Evolutionary conservation across 2,888 invertebrate species (phyloP).

Genomic region (Malthinus flaveolus): DNA sequence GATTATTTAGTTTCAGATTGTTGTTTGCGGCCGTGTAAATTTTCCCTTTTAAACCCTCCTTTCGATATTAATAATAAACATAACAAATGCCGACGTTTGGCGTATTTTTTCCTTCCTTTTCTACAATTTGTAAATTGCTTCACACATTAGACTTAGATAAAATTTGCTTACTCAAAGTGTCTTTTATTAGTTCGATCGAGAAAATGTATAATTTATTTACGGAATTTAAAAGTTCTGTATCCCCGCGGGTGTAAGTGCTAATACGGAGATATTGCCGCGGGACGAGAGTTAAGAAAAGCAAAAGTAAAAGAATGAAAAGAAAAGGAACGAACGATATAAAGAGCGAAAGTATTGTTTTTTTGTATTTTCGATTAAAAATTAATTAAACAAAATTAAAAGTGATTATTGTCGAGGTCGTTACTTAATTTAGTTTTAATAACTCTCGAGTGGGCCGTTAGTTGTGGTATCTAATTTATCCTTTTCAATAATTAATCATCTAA

Average conservation of each 20-base stretch:
- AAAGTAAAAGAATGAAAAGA: too few species aligned
- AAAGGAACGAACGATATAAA: not conserved
- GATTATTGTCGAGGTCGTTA: slow-evolving; percentile 4
- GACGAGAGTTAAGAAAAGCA: slow-evolving; percentile 19
- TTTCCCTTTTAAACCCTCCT: not conserved
- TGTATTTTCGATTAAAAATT: not conserved
- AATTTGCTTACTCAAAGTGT: slow-evolving; percentile 7
- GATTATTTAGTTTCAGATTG: slow-evolving; percentile 24
- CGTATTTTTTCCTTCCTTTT: not conserved
- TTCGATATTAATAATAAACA: not conserved
- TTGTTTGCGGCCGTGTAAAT: slow-evolving; percentile 14
- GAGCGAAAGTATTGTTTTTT: not conserved
- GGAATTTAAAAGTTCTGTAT: slow-evolving; percentile 25
- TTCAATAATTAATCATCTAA: slow-evolving; percentile 28
- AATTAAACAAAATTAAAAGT: not conserved
- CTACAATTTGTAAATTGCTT: too few species aligned
- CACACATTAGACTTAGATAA: too few species aligned
- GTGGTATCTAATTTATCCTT: slow-evolving; percentile 21
- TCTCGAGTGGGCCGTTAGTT: slow-evolving; percentile 15
- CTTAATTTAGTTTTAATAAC: slow-evolving; percentile 20
- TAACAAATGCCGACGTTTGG: not conserved
- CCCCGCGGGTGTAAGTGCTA: slow-evolving; percentile 26
- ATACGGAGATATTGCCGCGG: slow-evolving; percentile 28
- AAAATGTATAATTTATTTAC: slow-evolving; percentile 28
- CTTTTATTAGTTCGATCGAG: slow-evolving; percentile 25